These are phyloP conservation scores for Rattus norvegicus DNA, from an alignment of 2,113 vertebrate species.

Conservation along the genomic window GRCr8 NC_086023.1:129359001-129359500, in stretches of 20 bases:
- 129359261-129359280: not conserved
- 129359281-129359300: not conserved
- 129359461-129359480: not conserved
- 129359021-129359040: not conserved
- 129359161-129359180: not conserved
- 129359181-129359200: not conserved
- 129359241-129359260: not conserved
- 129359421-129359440: not conserved
- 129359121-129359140: not conserved
- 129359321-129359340: not conserved
- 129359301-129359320: not conserved
- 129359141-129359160: not conserved
- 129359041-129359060: not conserved
- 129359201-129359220: not conserved
- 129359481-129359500: not conserved
- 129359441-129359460: not conserved
- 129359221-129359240: not conserved
- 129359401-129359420: not conserved
- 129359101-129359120: not conserved
- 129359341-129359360: not conserved
- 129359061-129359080: constrained; percentile 42
- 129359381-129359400: not conserved
- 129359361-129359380: not conserved
- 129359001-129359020: not conserved
- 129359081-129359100: constrained; percentile 2